phyloP scores from a whole-genome alignment of 2,888 invertebrate species.

The Brenthis hecate region DNA sequence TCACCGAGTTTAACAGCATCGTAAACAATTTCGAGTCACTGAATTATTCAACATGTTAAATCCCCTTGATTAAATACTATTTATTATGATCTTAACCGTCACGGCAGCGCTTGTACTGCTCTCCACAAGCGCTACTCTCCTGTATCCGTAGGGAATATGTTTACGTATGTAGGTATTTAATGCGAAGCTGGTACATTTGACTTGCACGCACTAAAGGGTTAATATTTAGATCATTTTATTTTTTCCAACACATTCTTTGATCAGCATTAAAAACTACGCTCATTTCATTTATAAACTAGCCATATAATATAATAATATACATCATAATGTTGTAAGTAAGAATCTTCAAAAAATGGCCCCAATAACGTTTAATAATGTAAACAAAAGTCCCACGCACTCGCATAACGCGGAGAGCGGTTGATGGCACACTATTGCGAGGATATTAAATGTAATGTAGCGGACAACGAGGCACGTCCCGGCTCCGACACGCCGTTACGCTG shows the following conservation, averaged over 20 bases:
- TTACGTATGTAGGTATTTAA: too few species aligned
- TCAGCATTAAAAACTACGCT: too few species aligned
- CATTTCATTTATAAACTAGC: too few species aligned
- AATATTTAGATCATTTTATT: too few species aligned
- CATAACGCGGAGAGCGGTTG: conserved; percentile 6
- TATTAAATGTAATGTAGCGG: conserved; percentile 27
- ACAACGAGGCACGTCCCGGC: conserved; percentile 24
- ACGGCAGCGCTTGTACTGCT: neutral
- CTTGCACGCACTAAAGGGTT: too few species aligned
- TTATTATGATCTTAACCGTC: neutral
- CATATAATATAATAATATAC: too few species aligned
- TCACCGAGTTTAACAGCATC: conserved; percentile 4
- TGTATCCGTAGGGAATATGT: neutral
- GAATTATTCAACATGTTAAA: conserved; percentile 11
- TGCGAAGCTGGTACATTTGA: too few species aligned
- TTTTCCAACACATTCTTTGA: too few species aligned
- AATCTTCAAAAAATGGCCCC: neutral
- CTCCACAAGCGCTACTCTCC: neutral
- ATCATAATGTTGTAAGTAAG: neutral
- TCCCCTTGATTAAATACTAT: conserved; percentile 2
- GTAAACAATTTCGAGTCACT: conserved; percentile 2
- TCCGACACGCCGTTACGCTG: conserved; percentile 21
- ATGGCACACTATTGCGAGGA: conserved; percentile 15
- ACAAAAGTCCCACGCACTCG: neutral
- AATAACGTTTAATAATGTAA: conserved; percentile 2